Evolutionary conservation across 2,888 invertebrate species (phyloP), one percentile per base, ranked within the genome.

Genomic region (Microctonus brassicae): DNA sequence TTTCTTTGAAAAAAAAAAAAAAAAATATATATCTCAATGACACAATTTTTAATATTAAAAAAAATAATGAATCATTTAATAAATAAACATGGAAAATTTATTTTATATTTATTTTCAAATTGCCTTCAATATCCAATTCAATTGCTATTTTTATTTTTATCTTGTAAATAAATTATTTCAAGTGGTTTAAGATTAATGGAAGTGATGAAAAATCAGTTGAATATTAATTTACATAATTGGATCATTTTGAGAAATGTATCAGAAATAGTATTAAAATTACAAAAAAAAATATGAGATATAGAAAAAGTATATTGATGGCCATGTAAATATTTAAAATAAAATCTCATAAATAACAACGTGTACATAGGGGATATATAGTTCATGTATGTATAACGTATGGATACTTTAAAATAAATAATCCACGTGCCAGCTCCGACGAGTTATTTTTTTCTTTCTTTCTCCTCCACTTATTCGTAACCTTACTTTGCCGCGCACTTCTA

Each of bases 311-410:
- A n/a, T n/a, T n/a, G 39, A 39, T 39, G 13, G 39, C 39, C n/a
- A n/a, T 29, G 26, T 6, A 17, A 70, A 61, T 69, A 22, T 70
- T 66, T 66, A n/a, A 17, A 70, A 64, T 34, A 62, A 62, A 66
- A 70, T 47, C 63, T 47, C 39, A 62, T 1, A n/a, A 22, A n/a
- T n/a, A n/a, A n/a, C n/a, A n/a, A n/a, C n/a, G n/a, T n/a, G n/a
- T n/a, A n/a, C n/a, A 7, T 7, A 29, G 29, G 29, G 29, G 29
- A 7, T 7, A 29, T 7, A 29, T 5, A 7, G 3, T 29, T 5
- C 7, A 29, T 29, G 7, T 29, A 29, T 29, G 7, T 29, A 29
- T n/a, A n/a, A n/a, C n/a, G n/a, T 29, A 7, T 29, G 29, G 7
- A 29, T 17, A 22, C 53, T 26, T 55, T 58, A 57, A 70, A 58